These are phyloP conservation scores for Serinus canaria DNA, from an alignment of 2,113 vertebrate genomes.

Conservation along the genomic window DNA sequence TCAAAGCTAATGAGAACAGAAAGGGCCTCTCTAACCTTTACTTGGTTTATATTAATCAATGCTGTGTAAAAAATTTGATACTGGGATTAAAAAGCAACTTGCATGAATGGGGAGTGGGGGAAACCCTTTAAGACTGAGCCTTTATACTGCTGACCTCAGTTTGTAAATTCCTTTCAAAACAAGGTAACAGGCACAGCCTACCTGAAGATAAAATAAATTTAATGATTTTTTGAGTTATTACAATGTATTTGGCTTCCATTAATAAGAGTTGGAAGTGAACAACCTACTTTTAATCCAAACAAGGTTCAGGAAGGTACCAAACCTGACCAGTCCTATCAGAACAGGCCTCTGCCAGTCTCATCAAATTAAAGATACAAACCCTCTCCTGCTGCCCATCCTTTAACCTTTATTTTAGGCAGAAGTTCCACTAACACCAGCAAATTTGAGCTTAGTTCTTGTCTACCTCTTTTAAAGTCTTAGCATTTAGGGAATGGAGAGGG, in stretches of 20 bases:
- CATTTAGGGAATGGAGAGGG: not conserved
- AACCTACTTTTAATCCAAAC: not conserved
- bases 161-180: not conserved
- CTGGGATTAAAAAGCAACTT: not conserved
- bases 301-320: not conserved
- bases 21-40: not conserved
- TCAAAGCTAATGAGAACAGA: not conserved
- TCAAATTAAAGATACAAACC: not conserved
- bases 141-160: not conserved
- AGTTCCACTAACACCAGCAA: not conserved
- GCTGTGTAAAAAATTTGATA: not conserved
- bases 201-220: not conserved
- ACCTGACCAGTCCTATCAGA: not conserved
- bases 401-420: not conserved
- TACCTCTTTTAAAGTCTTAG: not conserved
- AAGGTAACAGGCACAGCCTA: not conserved
- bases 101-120: not conserved
- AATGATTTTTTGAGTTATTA: not conserved
- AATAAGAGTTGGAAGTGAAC: not conserved
- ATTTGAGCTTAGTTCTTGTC: not conserved
- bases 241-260: not conserved
- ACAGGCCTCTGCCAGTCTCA: not conserved
- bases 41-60: not conserved
- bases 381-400: not conserved
- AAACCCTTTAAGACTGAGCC: not conserved